phyloP scores from a whole-genome alignment of 2,888 invertebrate genomes.

The Sarcophaga subvicina region DNA sequence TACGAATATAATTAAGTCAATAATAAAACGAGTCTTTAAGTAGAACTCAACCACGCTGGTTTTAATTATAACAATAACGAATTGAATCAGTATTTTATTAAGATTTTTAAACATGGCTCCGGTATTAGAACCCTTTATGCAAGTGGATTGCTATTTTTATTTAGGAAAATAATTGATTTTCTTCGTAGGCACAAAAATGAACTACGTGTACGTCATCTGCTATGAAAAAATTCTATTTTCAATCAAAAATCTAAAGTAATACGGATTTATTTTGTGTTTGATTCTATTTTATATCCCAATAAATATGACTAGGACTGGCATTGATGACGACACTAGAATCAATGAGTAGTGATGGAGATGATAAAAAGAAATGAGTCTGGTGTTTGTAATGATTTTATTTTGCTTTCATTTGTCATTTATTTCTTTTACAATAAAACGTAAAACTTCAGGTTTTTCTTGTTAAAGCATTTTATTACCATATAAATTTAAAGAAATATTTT shows the following conservation, averaged over 20 bases:
- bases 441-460: conserved; percentile 62
- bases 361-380: conserved; percentile 42
- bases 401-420: neutral
- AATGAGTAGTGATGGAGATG: conserved; percentile 5
- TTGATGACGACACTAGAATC: conserved; percentile 44
- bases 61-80: neutral
- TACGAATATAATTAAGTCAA: no score
- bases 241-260: conserved; percentile 17
- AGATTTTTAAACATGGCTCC: no score
- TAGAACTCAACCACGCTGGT: neutral
- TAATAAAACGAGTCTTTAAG: neutral
- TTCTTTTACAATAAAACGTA: conserved; percentile 28
- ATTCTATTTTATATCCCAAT: conserved; percentile 1
- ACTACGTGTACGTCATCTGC: no score
- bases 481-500: conserved; percentile 9
- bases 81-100: no score
- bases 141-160: no score
- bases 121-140: no score
- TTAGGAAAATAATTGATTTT: no score
- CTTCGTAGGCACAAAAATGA: no score
- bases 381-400: conserved; percentile 42
- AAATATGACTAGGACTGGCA: neutral
- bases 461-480: conserved; percentile 48
- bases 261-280: neutral
- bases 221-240: conserved; percentile 1